Percentiles rank a stretch among this genome's conserved stretches.
These are phyloP conservation scores for Drosophila austrosaltans DNA, from an alignment of 2,888 invertebrate genomes.

Conservation along the genomic window DNA sequence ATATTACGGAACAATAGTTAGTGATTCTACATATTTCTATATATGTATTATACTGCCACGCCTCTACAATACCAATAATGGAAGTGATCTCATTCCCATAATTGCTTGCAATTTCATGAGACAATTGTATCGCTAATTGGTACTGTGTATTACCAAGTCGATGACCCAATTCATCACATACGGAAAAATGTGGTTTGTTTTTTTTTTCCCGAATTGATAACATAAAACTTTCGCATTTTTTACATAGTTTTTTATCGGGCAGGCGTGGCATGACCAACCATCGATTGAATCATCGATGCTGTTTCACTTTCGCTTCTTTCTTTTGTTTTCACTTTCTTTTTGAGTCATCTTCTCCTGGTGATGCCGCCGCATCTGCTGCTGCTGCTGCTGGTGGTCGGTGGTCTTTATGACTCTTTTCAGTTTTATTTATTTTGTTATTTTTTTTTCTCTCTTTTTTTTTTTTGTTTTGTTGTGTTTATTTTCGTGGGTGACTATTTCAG, in stretches of 20 bases:
- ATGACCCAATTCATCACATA: background rate
- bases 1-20: no score
- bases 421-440: slow-evolving; percentile 32
- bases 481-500: slow-evolving; percentile 63
- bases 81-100: no score
- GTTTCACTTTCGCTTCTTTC: slow-evolving; percentile 70
- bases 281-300: slow-evolving; percentile 68
- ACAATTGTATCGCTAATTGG: no score
- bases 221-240: slow-evolving; percentile 71
- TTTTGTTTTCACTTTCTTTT: slow-evolving; percentile 61
- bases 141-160: background rate
- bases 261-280: slow-evolving; percentile 38
- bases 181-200: background rate
- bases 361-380: slow-evolving; percentile 7
- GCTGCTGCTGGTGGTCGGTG: slow-evolving; percentile 4
- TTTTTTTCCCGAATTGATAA: slow-evolving; percentile 31
- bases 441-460: slow-evolving; percentile 2
- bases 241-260: slow-evolving; percentile 33
- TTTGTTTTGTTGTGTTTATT: slow-evolving; percentile 34
- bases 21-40: no score
- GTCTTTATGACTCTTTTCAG: slow-evolving; percentile 52
- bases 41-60: no score
- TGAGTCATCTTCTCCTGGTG: slow-evolving; percentile 55
- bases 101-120: no score
- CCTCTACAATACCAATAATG: no score